Evolutionary conservation across 2,797 vertebrate species (phyloP).

Genomic region (Channa striata): DNA sequence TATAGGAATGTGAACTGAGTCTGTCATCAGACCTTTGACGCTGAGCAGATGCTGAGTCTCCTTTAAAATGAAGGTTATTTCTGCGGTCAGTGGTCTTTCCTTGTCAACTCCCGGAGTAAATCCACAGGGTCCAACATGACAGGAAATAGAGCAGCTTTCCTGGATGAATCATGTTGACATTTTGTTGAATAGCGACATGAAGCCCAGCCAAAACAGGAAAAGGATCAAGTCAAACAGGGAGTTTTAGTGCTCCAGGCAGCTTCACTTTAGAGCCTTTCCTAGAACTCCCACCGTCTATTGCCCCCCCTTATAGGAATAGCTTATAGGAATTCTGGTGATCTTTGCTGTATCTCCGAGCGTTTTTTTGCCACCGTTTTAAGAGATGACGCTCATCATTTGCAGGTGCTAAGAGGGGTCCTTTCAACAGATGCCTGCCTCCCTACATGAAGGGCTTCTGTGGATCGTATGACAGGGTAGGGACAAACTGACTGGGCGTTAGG

Average conservation of each 20-base stretch:
- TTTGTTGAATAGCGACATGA: slow-evolving; percentile 25
- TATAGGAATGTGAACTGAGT: slow-evolving; percentile 45
- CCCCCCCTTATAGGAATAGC: slow-evolving; percentile 10
- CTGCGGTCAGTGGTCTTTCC: not conserved
- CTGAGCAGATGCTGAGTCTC: slow-evolving; percentile 45
- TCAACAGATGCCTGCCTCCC: too few species aligned
- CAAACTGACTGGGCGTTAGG: too few species aligned
- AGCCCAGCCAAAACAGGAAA: slow-evolving; percentile 64
- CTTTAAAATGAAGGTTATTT: slow-evolving; percentile 25
- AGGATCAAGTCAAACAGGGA: slow-evolving; percentile 45
- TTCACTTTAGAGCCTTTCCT: slow-evolving; percentile 62
- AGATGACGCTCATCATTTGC: too few species aligned
- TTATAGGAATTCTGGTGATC: too few species aligned
- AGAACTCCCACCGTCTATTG: slow-evolving; percentile 42
- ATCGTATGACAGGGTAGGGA: too few species aligned
- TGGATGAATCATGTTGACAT: slow-evolving; percentile 12
- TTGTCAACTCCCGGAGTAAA: slow-evolving; percentile 4
- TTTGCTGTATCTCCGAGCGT: too few species aligned
- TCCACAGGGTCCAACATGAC: not conserved
- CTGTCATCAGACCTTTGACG: slow-evolving; percentile 57
- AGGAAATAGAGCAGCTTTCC: slow-evolving; percentile 21
- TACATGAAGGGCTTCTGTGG: too few species aligned
- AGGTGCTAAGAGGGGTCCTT: too few species aligned
- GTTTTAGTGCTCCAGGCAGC: slow-evolving; percentile 43
- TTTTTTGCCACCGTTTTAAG: too few species aligned